Evolutionary conservation across 2,113 vertebrate genomes (phyloP).

Genomic region (Melanotaenia duboulayi): DNA sequence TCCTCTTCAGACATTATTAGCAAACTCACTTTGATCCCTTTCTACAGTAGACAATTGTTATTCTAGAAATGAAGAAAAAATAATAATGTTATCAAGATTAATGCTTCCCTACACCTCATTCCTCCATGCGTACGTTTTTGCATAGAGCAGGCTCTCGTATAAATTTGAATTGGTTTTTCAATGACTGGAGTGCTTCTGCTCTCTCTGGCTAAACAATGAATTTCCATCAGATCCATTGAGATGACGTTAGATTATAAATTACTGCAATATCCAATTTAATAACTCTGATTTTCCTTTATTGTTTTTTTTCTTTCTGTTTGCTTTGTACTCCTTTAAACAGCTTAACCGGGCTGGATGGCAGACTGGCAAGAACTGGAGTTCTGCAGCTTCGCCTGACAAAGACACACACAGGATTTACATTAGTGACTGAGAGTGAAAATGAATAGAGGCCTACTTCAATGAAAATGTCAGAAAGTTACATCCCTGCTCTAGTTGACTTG

Average conservation of each 20-base stretch:
- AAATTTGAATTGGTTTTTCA: constrained; percentile 85
- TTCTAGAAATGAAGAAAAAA: constrained; percentile 81
- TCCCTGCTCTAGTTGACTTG: constrained; percentile 71
- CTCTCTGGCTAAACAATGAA: constrained; percentile 83
- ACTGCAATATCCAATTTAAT: constrained; percentile 85
- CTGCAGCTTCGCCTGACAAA: constrained; percentile 70
- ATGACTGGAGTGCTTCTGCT: constrained; percentile 79
- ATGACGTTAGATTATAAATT: constrained; percentile 83
- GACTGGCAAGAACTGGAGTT: constrained; percentile 58
- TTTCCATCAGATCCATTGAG: constrained; percentile 77
- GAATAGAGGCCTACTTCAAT: constrained; percentile 72
- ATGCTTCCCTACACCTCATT: constrained; percentile 79
- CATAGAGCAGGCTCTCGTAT: constrained; percentile 75
- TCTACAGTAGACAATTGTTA: constrained; percentile 81
- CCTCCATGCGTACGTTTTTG: constrained; percentile 72
- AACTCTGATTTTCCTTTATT: constrained; percentile 83
- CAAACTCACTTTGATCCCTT: constrained; percentile 81
- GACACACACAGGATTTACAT: constrained; percentile 71
- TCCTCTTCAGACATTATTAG: constrained; percentile 81
- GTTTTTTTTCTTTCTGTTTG: constrained; percentile 81
- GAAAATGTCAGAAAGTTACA: constrained; percentile 72
- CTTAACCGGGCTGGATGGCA: constrained; percentile 63
- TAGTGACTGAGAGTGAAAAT: constrained; percentile 55
- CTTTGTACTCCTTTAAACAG: constrained; percentile 80
- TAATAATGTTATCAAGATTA: constrained; percentile 85